These are phyloP conservation scores for Eristalis arbustorum DNA, from an alignment of 2,888 invertebrate genomes.

Conservation along the genomic window DNA sequence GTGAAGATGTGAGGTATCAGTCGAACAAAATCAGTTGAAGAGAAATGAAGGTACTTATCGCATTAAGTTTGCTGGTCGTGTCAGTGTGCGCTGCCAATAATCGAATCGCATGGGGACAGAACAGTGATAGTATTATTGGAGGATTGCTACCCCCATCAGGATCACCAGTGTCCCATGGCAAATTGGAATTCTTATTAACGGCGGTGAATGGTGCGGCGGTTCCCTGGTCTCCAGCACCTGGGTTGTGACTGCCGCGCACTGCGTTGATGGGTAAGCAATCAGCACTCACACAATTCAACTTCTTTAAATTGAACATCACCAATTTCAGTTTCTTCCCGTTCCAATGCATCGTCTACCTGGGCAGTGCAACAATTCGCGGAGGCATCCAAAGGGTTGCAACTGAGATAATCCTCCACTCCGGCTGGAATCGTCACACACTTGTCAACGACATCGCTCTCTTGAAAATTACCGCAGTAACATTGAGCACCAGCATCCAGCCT, in stretches of 20 bases:
- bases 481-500: constrained; percentile 47
- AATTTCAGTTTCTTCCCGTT: constrained; percentile 51
- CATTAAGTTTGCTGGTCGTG: too few relatives aligned
- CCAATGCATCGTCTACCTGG: constrained; percentile 71
- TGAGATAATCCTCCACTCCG: constrained; percentile 23
- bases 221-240: constrained; percentile 71
- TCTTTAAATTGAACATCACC: too few relatives aligned
- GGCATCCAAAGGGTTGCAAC: not conserved
- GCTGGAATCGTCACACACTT: constrained; percentile 42
- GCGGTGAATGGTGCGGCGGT: constrained; percentile 72
- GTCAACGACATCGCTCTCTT: constrained; percentile 67
- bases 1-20: too few relatives aligned
- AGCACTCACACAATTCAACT: not conserved
- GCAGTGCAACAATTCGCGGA: constrained; percentile 3
- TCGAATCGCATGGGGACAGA: too few relatives aligned
- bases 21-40: too few relatives aligned
- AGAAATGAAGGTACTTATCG: too few relatives aligned
- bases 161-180: constrained; percentile 27
- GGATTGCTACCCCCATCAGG: constrained; percentile 10
- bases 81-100: too few relatives aligned
- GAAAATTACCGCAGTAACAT: constrained; percentile 61
- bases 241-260: constrained; percentile 74
- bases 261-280: constrained; percentile 62
- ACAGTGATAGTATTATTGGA: constrained; percentile 41
- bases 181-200: constrained; percentile 29